Evolutionary conservation across 1,140 invertebrate species (phyloP), one percentile per base, ranked within the genome.

Genomic region (Drosophila triauraria): DNA sequence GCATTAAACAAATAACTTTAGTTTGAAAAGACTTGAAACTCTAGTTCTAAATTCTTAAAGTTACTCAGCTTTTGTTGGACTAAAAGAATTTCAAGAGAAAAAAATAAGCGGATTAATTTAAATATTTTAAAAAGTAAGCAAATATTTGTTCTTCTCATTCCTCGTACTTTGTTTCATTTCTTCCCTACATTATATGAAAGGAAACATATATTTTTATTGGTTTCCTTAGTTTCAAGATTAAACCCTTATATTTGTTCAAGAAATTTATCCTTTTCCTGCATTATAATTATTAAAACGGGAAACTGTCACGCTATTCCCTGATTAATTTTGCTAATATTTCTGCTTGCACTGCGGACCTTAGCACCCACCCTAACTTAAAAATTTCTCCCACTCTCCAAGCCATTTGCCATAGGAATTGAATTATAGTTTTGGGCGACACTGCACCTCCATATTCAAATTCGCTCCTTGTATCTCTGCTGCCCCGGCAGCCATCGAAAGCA

Each of bases 291-390:
- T 17, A 2, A 3, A 63, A 58, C 27, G 35, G 15, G 13, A 54
- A 54, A 53, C 12, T 17, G 32, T 43, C 65, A 69, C 65, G 65
- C 65, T 64, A 69, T 64, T 64, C 65, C 59, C 65, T 64, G 20
- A 20, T 62, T 62, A 68, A 50, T 63, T 50, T 48, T 12, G 13
- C 13, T 56, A 56, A 32, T 53, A 53, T 56, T 62, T 57, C 23
- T 10, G 20, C 25, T n/a, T 20, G 0, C 25, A 30, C 48, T 32
- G 30, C 13, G 35, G 35, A 40, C 20, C 35, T 40, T 6, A 9
- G 23, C 2, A 40, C 53, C 53, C 53, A 25, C 13, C 35, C 25
- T 23, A 3, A n/a, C 13, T 56, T n/a, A n/a, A 10, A 23, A 25
- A 25, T 10, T 25, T 10, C 13, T 32, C 2, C 2, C 0, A 25